Percentiles rank a stretch among this genome's conserved stretches.
Evolutionary conservation across 2,888 invertebrate species (phyloP).

Genomic region (Lagria hirta): DNA sequence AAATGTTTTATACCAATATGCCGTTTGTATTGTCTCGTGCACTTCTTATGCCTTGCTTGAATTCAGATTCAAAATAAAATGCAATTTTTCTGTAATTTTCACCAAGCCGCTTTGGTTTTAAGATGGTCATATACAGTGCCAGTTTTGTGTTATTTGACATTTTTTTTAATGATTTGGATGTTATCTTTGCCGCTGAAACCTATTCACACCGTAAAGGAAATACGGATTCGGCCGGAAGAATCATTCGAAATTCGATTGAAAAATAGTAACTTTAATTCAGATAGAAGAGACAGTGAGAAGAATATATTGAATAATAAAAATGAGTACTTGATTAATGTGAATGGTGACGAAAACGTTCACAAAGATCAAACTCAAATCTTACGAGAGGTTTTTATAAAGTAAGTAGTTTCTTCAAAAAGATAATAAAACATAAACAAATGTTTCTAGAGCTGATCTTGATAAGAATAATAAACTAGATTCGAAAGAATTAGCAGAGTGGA

Average conservation of each 20-base stretch:
- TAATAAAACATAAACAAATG: slow-evolving; percentile 6
- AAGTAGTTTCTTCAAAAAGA: slow-evolving; percentile 30
- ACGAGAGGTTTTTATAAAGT: slow-evolving; percentile 52
- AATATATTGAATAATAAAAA: slow-evolving; percentile 55
- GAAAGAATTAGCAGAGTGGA: slow-evolving; percentile 67
- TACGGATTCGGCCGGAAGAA: slow-evolving; percentile 42
- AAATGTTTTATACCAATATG: no score
- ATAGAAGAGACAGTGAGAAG: slow-evolving; percentile 53
- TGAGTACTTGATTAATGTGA: slow-evolving; percentile 54
- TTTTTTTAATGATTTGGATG: slow-evolving; percentile 58
- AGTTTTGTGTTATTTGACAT: slow-evolving; percentile 58
- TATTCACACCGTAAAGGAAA: slow-evolving; percentile 36
- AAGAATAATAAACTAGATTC: slow-evolving; percentile 60
- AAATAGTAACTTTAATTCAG: slow-evolving; percentile 59
- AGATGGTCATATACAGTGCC: slow-evolving; percentile 61
- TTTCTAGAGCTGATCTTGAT: slow-evolving; percentile 61
- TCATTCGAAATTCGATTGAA: slow-evolving; percentile 50
- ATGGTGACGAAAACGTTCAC: slow-evolving; percentile 47
- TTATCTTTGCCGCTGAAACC: slow-evolving; percentile 55
- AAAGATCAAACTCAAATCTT: slow-evolving; percentile 49
- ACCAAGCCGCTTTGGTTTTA: slow-evolving; percentile 23
- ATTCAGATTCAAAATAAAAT: no score
- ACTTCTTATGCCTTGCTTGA: no score
- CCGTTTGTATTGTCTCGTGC: no score
- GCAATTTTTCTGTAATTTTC: slow-evolving; percentile 11